A percentile compares a stretch with the other conserved stretches of the same genome.
phyloP scores from a whole-genome alignment of 2,113 vertebrate species.

The Psittacara wagleri region DNA sequence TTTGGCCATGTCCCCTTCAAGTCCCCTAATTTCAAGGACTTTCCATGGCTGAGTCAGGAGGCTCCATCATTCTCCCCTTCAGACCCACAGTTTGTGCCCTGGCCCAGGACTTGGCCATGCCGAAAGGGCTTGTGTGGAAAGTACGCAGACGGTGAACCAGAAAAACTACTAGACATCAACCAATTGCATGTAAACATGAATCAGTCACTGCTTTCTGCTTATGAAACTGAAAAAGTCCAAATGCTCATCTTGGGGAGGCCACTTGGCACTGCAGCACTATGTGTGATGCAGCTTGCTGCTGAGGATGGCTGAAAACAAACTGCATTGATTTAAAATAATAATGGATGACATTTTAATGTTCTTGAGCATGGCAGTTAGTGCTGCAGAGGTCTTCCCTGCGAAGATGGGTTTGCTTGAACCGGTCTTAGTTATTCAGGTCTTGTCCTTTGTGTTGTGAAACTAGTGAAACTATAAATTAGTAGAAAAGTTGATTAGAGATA shows the following conservation, averaged over 20 bases:
- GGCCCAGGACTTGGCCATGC: not conserved
- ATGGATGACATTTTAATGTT: not conserved
- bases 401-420: not conserved
- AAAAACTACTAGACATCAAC: not conserved
- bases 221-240: not conserved
- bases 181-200: not conserved
- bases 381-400: not conserved
- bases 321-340: not conserved
- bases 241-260: not conserved
- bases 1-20: not conserved
- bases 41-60: not conserved
- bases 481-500: not conserved
- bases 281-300: not conserved
- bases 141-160: not conserved
- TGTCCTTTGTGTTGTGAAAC: not conserved
- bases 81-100: not conserved
- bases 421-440: not conserved
- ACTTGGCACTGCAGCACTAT: not conserved
- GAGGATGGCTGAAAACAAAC: not conserved
- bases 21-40: not conserved
- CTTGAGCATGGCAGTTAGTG: not conserved
- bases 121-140: not conserved
- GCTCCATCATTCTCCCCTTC: rapidly evolving
- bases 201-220: not conserved
- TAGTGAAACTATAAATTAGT: not conserved